Percentiles rank a stretch among this genome's conserved stretches.
phyloP scores from a whole-genome alignment of 2,888 invertebrate genomes.

The Drosophila glabriapex region DNA sequence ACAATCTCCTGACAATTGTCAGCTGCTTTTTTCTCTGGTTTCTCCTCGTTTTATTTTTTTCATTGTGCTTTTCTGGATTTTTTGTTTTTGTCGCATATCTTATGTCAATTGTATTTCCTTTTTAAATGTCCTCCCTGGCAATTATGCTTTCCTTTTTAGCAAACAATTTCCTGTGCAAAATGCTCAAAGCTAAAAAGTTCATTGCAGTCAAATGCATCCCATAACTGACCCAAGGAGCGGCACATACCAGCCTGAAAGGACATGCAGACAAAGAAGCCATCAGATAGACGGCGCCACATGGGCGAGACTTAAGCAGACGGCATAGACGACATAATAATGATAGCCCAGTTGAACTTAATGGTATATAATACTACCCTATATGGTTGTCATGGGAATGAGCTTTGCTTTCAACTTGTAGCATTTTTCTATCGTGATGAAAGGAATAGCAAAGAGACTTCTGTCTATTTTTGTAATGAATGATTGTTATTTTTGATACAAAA shows the following conservation, averaged over 20 bases:
- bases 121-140: conserved; percentile 63
- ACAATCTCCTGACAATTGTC: conserved; percentile 57
- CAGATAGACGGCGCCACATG: conserved; percentile 69
- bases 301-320: conserved; percentile 64
- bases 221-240: conserved; percentile 32
- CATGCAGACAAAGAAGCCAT: conserved; percentile 50
- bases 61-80: neutral
- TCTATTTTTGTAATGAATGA: conserved; percentile 8
- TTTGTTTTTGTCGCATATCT: conserved; percentile 31
- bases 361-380: neutral
- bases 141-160: conserved; percentile 64
- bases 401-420: conserved; percentile 1
- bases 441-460: conserved; percentile 1
- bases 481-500: conserved; percentile 20
- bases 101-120: conserved; percentile 66
- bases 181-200: conserved; percentile 50
- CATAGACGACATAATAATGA: conserved; percentile 35
- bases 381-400: conserved; percentile 31
- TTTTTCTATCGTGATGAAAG: neutral
- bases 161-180: conserved; percentile 52
- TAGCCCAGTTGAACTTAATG: conserved; percentile 44
- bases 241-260: conserved; percentile 18
- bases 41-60: conserved; percentile 5
- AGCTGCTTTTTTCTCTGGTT: conserved; percentile 28
- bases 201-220: conserved; percentile 64